phyloP scores from a whole-genome alignment of 2,888 invertebrate genomes.

The Sialis lutaria region DNA sequence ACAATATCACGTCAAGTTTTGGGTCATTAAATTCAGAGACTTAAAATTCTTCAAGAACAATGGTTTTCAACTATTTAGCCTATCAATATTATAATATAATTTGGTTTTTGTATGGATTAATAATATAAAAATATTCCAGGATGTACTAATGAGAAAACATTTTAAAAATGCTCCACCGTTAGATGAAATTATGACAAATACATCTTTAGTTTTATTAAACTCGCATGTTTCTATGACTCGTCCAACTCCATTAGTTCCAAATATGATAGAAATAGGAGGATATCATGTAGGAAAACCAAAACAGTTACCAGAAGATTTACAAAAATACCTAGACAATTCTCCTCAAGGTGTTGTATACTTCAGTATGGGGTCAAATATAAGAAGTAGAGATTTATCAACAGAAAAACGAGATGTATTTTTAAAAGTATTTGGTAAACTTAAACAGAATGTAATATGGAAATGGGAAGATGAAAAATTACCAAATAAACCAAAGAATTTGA shows the following conservation, averaged over 20 bases:
- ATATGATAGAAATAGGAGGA: conserved; percentile 18
- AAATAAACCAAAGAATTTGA: conserved; percentile 23
- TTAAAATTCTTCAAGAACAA: no score
- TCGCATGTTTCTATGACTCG: conserved; percentile 16
- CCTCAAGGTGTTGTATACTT: conserved; percentile 20
- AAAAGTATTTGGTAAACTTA: conserved; percentile 17
- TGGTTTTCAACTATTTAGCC: no score
- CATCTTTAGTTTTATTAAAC: conserved; percentile 16
- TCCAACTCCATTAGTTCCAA: conserved; percentile 17
- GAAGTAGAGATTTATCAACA: conserved; percentile 15
- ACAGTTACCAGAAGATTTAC: conserved; percentile 11
- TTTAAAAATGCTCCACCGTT: conserved; percentile 10
- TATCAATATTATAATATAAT: no score
- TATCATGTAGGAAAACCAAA: conserved; percentile 14
- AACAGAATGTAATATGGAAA: conserved; percentile 29
- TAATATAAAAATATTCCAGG: no score
- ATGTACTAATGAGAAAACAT: no score
- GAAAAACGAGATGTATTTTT: conserved; percentile 14
- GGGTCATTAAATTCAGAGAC: no score
- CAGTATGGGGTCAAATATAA: conserved; percentile 20
- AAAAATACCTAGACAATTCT: conserved; percentile 17
- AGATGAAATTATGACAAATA: conserved; percentile 12
- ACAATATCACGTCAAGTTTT: no score
- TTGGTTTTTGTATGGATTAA: no score
- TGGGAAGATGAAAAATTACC: conserved; percentile 27